These are phyloP conservation scores for Leptoteleia sp. DNA, from an alignment of 1,140 invertebrate species.

Conservation along the genomic window DNA sequence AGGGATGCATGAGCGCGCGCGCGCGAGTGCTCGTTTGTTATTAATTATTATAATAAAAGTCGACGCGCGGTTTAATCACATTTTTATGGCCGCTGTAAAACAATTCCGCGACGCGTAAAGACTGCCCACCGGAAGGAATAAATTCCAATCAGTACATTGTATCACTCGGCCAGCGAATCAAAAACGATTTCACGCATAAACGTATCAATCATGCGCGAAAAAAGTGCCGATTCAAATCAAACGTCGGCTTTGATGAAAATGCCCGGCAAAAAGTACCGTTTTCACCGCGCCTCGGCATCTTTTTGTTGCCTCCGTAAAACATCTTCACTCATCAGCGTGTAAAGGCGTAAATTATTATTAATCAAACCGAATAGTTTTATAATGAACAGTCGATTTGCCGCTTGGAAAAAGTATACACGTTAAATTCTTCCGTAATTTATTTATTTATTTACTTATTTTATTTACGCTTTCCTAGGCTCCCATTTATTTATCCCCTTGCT, in stretches of 20 bases:
- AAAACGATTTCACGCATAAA: slow-evolving; percentile 46
- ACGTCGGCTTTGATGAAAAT: slow-evolving; percentile 2
- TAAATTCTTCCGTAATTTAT: too few relatives aligned
- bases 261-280: slow-evolving; percentile 21
- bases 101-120: slow-evolving; percentile 27
- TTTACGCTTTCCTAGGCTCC: too few relatives aligned
- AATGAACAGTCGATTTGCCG: not conserved
- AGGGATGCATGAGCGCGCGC: slow-evolving; percentile 1
- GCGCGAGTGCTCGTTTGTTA: slow-evolving; percentile 10
- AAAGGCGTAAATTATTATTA: slow-evolving; percentile 30
- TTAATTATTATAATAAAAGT: slow-evolving; percentile 58
- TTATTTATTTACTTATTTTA: too few relatives aligned
- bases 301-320: slow-evolving; percentile 10
- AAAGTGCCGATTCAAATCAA: slow-evolving; percentile 34
- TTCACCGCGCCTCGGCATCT: slow-evolving; percentile 12
- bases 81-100: slow-evolving; percentile 49
- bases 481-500: too few relatives aligned
- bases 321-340: slow-evolving; percentile 26
- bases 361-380: slow-evolving; percentile 8
- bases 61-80: slow-evolving; percentile 31
- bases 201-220: slow-evolving; percentile 43
- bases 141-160: slow-evolving; percentile 56
- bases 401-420: not conserved
- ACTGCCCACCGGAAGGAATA: slow-evolving; percentile 45
- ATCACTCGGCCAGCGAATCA: slow-evolving; percentile 38